These are phyloP conservation scores for Sylvia borin DNA, from an alignment of 2,797 vertebrate genomes.

Conservation along the genomic window DNA sequence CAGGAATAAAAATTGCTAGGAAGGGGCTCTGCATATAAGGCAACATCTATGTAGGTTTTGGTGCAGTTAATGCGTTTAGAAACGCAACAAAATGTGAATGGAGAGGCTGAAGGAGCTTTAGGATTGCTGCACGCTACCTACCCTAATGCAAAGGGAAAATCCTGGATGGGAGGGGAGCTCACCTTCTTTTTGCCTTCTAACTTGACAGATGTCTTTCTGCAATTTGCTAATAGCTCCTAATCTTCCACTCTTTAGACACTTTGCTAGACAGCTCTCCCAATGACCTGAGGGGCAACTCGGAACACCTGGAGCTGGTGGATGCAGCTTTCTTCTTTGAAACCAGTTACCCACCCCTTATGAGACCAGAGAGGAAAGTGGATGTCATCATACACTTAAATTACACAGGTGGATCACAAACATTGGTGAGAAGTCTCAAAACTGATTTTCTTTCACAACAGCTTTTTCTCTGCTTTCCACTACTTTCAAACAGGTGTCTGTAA, in stretches of 20 bases:
- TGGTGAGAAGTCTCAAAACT: constrained; percentile 57
- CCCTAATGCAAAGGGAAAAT: neutral
- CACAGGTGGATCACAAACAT: constrained; percentile 74
- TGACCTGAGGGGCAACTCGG: constrained; percentile 75
- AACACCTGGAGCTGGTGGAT: constrained; percentile 81
- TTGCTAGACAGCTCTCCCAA: constrained; percentile 83
- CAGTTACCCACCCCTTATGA: constrained; percentile 81
- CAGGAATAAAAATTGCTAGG: neutral
- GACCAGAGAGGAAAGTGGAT: constrained; percentile 78
- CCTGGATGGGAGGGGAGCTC: neutral
- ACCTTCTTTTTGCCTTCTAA: neutral
- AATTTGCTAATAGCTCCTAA: neutral
- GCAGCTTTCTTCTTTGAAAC: constrained; percentile 84
- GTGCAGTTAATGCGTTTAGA: neutral
- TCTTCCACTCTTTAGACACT: constrained; percentile 73
- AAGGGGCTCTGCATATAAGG: neutral
- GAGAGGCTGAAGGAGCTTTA: neutral
- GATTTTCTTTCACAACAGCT: neutral
- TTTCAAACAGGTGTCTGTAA: neutral
- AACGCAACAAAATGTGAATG: neutral
- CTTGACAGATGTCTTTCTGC: neutral
- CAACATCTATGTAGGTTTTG: neutral
- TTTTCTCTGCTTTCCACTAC: neutral
- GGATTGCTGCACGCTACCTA: fast-evolving
- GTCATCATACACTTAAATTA: constrained; percentile 84